These are phyloP conservation scores for Ormia ochracea DNA, from an alignment of 2,888 invertebrate genomes.

Conservation along the genomic window DNA sequence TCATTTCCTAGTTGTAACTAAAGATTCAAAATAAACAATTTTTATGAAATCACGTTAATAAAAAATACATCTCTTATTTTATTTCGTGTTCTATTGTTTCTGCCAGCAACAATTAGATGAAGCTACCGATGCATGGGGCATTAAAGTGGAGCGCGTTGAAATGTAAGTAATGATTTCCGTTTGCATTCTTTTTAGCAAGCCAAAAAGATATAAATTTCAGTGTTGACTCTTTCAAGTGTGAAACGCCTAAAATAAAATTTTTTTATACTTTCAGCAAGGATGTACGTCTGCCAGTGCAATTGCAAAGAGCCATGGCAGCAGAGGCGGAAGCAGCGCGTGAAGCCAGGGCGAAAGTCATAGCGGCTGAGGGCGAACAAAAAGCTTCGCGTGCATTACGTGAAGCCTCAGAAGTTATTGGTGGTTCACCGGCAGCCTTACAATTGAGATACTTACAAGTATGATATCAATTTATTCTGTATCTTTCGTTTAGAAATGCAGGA, in stretches of 20 bases:
- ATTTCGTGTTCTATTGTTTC: conserved; percentile 1
- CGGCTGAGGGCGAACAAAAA: conserved; percentile 95
- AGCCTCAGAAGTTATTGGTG: conserved; percentile 94
- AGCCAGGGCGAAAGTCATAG: conserved; percentile 77
- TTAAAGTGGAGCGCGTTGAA: conserved; percentile 97
- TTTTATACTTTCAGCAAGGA: conserved; percentile 56
- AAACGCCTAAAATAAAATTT: conserved; percentile 8
- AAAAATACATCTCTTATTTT: neutral
- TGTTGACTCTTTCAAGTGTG: conserved; percentile 3
- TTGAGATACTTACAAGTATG: conserved; percentile 88
- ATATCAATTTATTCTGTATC: neutral
- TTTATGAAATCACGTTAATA: too few relatives aligned
- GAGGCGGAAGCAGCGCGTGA: conserved; percentile 84
- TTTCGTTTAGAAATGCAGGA: neutral
- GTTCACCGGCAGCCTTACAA: conserved; percentile 94
- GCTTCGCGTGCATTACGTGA: conserved; percentile 93
- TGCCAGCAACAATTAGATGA: conserved; percentile 86
- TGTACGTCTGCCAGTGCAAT: conserved; percentile 72
- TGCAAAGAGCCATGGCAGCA: conserved; percentile 60
- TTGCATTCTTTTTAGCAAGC: neutral
- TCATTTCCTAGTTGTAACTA: too few relatives aligned
- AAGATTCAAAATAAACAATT: neutral
- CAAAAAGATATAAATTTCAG: neutral
- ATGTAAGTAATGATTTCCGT: conserved; percentile 83
- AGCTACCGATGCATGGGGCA: conserved; percentile 95